These are phyloP conservation scores for Dicyrtomina minuta DNA, from an alignment of 2,888 invertebrate species.

Conservation along the genomic window DNA sequence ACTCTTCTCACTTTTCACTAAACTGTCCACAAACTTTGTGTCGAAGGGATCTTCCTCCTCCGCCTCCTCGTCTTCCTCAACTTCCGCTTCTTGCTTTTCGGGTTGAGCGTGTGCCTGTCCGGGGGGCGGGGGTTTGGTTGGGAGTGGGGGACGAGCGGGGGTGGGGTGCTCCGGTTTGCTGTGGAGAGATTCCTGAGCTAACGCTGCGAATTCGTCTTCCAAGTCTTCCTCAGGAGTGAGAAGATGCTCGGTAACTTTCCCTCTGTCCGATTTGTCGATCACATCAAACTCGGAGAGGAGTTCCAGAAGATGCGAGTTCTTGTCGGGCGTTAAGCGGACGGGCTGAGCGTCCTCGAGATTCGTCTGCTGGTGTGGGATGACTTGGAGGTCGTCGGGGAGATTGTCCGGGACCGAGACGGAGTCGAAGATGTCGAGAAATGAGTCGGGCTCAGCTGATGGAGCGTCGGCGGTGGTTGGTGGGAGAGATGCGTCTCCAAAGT, in stretches of 20 bases:
- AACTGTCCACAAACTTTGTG: conserved; percentile 57
- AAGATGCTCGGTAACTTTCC: conserved; percentile 13
- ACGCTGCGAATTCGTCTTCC: conserved; percentile 73
- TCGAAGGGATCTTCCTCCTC: conserved; percentile 57
- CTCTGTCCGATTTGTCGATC: conserved; percentile 18
- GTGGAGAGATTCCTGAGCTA: conserved; percentile 74
- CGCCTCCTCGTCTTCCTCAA: conserved; percentile 56
- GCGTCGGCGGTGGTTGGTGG: background rate
- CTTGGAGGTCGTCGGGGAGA: background rate
- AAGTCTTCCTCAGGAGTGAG: conserved; percentile 62
- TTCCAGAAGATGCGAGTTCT: conserved; percentile 40
- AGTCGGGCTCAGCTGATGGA: background rate
- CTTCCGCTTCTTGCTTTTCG: conserved; percentile 35
- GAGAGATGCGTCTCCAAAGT: conserved; percentile 50
- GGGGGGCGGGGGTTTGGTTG: conserved; percentile 33
- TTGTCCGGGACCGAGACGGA: background rate
- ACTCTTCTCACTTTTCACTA: conserved; percentile 30
- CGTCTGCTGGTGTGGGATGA: background rate
- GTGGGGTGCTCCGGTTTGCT: conserved; percentile 54
- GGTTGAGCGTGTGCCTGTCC: conserved; percentile 12
- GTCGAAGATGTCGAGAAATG: background rate
- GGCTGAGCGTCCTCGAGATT: no score
- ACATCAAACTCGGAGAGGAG: conserved; percentile 51
- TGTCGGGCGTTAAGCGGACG: no score
- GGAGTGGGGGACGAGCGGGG: conserved; percentile 55